These are phyloP conservation scores for Polymixis flavicincta DNA, from an alignment of 2,888 invertebrate genomes.

Conservation along the genomic window DNA sequence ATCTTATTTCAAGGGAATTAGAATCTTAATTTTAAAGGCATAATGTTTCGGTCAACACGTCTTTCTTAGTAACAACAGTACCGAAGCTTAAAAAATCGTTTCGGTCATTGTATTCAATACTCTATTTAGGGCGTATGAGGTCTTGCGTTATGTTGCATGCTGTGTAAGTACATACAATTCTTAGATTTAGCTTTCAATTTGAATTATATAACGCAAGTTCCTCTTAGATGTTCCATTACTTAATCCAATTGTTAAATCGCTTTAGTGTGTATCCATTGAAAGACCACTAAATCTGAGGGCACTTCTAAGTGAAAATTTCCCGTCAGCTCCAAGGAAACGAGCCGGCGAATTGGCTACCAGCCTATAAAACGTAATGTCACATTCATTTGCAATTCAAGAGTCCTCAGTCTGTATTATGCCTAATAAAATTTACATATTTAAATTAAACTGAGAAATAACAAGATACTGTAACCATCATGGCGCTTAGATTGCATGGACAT, in stretches of 20 bases:
- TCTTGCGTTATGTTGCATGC: too few relatives aligned
- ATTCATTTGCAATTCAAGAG: conserved; percentile 90
- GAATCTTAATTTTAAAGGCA: too few relatives aligned
- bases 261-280: conserved; percentile 76
- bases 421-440: conserved; percentile 91
- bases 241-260: conserved; percentile 70
- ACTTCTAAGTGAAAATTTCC: conserved; percentile 88
- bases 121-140: too few relatives aligned
- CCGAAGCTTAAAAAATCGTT: too few relatives aligned
- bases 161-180: too few relatives aligned
- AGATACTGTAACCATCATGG: conserved; percentile 85
- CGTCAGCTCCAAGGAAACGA: conserved; percentile 85
- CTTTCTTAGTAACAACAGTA: too few relatives aligned
- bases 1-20: too few relatives aligned
- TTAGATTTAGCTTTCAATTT: too few relatives aligned
- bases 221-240: conserved; percentile 41
- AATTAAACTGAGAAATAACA: conserved; percentile 90
- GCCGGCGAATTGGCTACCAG: conserved; percentile 89
- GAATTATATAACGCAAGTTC: not conserved
- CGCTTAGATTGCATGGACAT: conserved; percentile 80
- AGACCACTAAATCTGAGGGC: conserved; percentile 78
- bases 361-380: conserved; percentile 90
- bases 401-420: conserved; percentile 89
- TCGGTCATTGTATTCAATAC: too few relatives aligned
- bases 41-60: too few relatives aligned